Percentiles rank a stretch among this genome's conserved stretches.
These are phyloP conservation scores for Bathynomus jamesi DNA, from an alignment of 1,140 invertebrate genomes.

Conservation along the genomic window DNA sequence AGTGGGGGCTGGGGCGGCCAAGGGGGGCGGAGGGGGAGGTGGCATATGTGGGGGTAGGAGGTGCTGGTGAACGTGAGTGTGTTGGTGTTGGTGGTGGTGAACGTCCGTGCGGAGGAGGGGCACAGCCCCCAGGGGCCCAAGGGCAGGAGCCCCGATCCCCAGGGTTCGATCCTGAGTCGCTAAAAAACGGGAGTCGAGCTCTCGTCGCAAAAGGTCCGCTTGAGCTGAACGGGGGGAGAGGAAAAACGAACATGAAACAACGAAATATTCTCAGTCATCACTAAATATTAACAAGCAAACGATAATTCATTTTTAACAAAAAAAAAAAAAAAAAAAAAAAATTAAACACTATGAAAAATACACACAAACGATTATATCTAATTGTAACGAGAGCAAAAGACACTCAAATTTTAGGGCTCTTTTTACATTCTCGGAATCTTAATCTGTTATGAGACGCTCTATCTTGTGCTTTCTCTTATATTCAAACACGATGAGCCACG, in stretches of 20 bases:
- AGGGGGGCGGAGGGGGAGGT: slow-evolving; percentile 46
- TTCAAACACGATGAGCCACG: no score
- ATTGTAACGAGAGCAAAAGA: background rate
- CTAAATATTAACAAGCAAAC: background rate
- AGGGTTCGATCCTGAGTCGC: slow-evolving; percentile 60
- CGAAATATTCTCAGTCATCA: background rate
- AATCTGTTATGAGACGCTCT: no score
- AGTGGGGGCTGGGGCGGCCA: slow-evolving; percentile 13
- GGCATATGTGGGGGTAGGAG: slow-evolving; percentile 58
- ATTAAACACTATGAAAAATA: background rate
- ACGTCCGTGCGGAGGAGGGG: slow-evolving; percentile 66
- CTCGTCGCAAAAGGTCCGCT: slow-evolving; percentile 72
- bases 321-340: background rate
- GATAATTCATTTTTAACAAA: background rate
- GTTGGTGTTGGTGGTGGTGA: slow-evolving; percentile 85
- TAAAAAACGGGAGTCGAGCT: slow-evolving; percentile 83
- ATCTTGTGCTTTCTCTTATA: no score
- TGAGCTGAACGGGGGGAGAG: slow-evolving; percentile 34
- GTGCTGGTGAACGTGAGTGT: slow-evolving; percentile 74
- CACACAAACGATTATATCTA: background rate
- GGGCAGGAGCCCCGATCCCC: slow-evolving; percentile 54
- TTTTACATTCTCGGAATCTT: no score
- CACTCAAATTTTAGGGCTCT: no score
- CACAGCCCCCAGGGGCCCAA: slow-evolving; percentile 64
- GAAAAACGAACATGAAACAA: background rate